These are phyloP conservation scores for Xerus inauris DNA, from an alignment of 2,113 vertebrate genomes.

Conservation along the genomic window DNA sequence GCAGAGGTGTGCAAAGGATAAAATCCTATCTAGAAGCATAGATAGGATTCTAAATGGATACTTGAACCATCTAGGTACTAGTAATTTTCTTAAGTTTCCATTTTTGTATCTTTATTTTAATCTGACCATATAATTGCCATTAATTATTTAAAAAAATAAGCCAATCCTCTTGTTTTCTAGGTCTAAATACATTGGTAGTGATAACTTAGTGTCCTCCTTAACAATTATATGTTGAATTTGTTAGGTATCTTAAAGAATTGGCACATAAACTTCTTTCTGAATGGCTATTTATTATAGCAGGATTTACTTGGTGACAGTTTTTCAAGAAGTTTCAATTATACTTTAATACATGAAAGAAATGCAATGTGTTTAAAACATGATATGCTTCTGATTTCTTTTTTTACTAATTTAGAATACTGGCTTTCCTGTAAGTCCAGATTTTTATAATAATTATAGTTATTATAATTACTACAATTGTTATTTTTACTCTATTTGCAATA, in stretches of 20 bases:
- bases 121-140: neutral
- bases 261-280: neutral
- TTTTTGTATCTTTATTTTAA: conserved; percentile 5
- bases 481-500: neutral
- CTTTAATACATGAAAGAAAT: neutral
- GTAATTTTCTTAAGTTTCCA: neutral
- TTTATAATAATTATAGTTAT: neutral
- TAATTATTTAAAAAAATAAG: neutral
- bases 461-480: neutral
- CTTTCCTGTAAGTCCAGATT: neutral
- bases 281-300: neutral
- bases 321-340: neutral
- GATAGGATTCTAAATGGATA: neutral
- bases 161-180: neutral
- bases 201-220: neutral
- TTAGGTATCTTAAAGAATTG: neutral
- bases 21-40: neutral
- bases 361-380: neutral
- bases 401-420: neutral
- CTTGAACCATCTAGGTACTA: neutral
- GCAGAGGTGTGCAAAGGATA: neutral
- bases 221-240: neutral
- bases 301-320: neutral
- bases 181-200: neutral
- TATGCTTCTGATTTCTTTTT: neutral